Base-by-base conservation (phyloP, 2,797 vertebrate species). In the Spatula versicolor region DNA sequence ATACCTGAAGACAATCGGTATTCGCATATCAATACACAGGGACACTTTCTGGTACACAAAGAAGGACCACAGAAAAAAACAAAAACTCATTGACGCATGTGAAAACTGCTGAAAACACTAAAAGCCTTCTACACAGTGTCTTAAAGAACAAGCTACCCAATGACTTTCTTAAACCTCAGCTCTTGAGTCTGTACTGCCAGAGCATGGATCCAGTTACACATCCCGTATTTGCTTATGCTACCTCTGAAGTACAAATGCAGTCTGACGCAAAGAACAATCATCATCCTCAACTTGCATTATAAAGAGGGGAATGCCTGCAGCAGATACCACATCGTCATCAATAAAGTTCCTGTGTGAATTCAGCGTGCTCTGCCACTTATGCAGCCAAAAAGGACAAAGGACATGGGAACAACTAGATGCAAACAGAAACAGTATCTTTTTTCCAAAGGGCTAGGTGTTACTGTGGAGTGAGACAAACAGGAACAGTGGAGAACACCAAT, bases 51-150 rank as follows among this genome's bases (percentile, higher is more conserved):
- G 54, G 31, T 48, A 37, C 18, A 6, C 6, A 25, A 26, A 63
- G 55, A 52, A 67, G 68, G 41, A 55, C 50, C 39, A 37, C 12
- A 33, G 48, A 8, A 72, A 58, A 90, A 71, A 1, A 45, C 43
- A 45, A 18, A 43, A 58, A 30, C 35, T 74, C n/a, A 13, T 23
- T 43, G 23, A 14, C 7, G 10, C 25, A 12, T 12, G 11, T 0
- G 66, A 75, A 28, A 17, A 46, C 3, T 48, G 66, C 43, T 48
- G 18, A 35, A 71, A 72, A 66, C 43, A 60, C 8, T 17, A 7
- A 56, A 52, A 56, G 20, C 18, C 18, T 72, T 22, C 46, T 35
- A 2, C 2, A 2, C 0, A 1, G 18, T 28, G 25, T 41, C 35
- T 22, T 37, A 55, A 73, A 76, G 46, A 62, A 84, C 9, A 71